Percentiles rank a stretch among this genome's conserved stretches.
These are phyloP conservation scores for Andrena praecox DNA, from an alignment of 2,888 invertebrate genomes.

Conservation along the genomic window DNA sequence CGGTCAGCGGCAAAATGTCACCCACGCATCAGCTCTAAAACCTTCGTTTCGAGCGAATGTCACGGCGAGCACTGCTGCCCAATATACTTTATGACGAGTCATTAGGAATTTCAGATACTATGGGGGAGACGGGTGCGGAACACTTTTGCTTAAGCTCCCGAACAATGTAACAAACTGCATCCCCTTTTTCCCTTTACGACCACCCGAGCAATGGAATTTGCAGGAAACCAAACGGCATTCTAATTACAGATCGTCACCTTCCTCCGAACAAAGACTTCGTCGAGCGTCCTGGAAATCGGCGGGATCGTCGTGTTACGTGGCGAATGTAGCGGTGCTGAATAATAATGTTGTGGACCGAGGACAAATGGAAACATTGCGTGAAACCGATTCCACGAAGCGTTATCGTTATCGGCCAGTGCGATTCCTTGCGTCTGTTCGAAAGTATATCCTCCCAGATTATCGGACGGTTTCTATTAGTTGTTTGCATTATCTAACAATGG, in stretches of 20 bases:
- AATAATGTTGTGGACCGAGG: too few species aligned
- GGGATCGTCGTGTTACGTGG: not conserved
- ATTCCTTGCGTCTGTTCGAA: not conserved
- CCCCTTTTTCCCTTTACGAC: not conserved
- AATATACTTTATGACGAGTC: not conserved
- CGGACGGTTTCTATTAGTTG: slow-evolving; percentile 42
- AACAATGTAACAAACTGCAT: not conserved
- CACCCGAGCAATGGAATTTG: not conserved
- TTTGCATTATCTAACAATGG: slow-evolving; percentile 45
- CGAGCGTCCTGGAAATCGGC: slow-evolving; percentile 20
- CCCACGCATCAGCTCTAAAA: too few species aligned
- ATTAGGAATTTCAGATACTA: too few species aligned
- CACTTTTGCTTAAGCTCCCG: too few species aligned
- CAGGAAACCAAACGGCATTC: not conserved
- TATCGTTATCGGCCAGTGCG: not conserved
- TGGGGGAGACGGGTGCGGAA: too few species aligned
- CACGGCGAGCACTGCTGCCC: not conserved
- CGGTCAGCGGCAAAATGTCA: not conserved
- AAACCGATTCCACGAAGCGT: not conserved
- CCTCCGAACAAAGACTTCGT: not conserved
- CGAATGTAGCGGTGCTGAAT: not conserved
- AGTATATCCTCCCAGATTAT: not conserved
- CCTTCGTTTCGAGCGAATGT: too few species aligned
- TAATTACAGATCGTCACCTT: slow-evolving; percentile 42
- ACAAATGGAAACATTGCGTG: slow-evolving; percentile 18